Evolutionary conservation across 2,797 vertebrate genomes (phyloP).

Genomic region (Taeniopygia guttata): DNA sequence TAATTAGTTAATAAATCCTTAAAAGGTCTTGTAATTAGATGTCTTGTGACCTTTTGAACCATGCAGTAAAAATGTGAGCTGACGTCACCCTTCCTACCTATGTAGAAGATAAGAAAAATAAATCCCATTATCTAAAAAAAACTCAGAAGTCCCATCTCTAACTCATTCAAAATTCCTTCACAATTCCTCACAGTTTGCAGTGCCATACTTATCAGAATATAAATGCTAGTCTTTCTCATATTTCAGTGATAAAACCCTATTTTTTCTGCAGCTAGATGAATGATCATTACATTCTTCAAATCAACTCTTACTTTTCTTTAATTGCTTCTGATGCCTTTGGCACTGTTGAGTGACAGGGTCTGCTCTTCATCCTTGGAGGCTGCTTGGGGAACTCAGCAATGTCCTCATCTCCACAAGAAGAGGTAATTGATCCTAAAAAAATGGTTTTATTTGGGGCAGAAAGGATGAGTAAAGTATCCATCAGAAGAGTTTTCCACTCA

Average conservation of each 20-base stretch:
- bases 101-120: background rate
- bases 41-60: background rate
- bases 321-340: slow-evolving; percentile 18
- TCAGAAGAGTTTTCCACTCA: slow-evolving; percentile 9
- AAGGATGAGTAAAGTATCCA: background rate
- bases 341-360: background rate
- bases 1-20: background rate
- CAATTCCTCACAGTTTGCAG: background rate
- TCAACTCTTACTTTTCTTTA: slow-evolving; percentile 52
- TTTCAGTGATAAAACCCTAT: background rate
- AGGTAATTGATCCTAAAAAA: slow-evolving; percentile 31
- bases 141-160: background rate
- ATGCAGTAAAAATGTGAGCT: background rate
- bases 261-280: background rate
- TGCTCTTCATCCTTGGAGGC: background rate
- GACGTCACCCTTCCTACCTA: background rate
- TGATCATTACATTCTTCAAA: slow-evolving; percentile 29
- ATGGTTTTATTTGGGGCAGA: background rate
- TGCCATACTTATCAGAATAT: background rate
- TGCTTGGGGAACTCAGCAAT: background rate
- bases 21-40: background rate
- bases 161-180: background rate
- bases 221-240: background rate
- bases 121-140: background rate
- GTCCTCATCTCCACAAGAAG: background rate